Conservation (phyloP, 2,888 invertebrate species). For the Hoplodrina blanda region DNA sequence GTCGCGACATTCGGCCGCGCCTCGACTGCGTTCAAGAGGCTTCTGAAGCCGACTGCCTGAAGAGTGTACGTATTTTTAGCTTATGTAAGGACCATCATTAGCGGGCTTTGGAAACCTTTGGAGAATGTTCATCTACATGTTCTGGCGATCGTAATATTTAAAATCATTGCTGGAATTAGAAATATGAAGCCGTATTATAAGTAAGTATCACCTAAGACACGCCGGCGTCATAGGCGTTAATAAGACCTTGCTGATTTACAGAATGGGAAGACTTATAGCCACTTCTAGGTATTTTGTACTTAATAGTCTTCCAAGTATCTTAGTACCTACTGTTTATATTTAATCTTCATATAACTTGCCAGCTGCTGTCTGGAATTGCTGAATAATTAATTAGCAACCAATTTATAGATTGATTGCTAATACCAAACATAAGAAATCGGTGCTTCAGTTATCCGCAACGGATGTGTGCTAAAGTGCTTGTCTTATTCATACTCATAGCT, state of each 20-base stretch:
- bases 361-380: background rate
- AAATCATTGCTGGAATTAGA: background rate
- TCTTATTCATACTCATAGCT: constrained; percentile 21
- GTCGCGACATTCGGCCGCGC: constrained; percentile 94
- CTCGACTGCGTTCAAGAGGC: constrained; percentile 94
- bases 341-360: too few relatives aligned
- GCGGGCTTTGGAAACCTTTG: background rate
- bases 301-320: too few relatives aligned
- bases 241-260: too few relatives aligned
- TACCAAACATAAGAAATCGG: background rate
- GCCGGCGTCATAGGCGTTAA: background rate
- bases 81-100: constrained; percentile 21
- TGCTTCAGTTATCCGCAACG: background rate
- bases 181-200: background rate
- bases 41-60: constrained; percentile 92
- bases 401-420: background rate
- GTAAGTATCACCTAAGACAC: constrained; percentile 2
- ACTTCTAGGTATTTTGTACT: too few relatives aligned
- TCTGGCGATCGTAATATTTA: background rate
- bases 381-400: background rate
- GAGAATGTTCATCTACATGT: constrained; percentile 1
- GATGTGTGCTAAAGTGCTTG: constrained; percentile 5
- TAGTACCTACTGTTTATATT: too few relatives aligned
- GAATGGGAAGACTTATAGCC: too few relatives aligned
- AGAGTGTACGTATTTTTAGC: constrained; percentile 82